Evolutionary conservation across 2,113 vertebrate genomes (phyloP).

Genomic region (Gadus chalcogrammus): DNA sequence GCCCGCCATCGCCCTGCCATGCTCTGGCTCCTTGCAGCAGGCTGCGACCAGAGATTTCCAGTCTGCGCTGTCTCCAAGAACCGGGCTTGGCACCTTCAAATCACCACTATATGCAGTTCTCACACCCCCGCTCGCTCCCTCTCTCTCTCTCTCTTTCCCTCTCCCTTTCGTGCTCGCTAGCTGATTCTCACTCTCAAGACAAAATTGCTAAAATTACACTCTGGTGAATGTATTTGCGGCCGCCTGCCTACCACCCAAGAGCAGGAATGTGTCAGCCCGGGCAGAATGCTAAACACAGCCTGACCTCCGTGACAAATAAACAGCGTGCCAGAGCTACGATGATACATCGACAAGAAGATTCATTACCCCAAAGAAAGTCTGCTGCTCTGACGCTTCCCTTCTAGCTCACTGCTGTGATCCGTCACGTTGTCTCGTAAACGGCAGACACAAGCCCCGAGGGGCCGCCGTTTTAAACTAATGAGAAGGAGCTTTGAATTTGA

Average conservation of each 20-base stretch:
- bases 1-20: constrained; percentile 33
- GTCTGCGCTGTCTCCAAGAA: constrained; percentile 24
- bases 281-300: constrained; percentile 9
- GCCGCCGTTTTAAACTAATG: no score
- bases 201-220: constrained; percentile 16
- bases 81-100: constrained; percentile 9
- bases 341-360: background rate
- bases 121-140: constrained; percentile 6
- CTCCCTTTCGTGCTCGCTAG: background rate
- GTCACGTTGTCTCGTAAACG: no score
- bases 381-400: no score
- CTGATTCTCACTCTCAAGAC: background rate
- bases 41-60: background rate
- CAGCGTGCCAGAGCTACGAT: background rate
- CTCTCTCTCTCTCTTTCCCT: background rate
- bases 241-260: constrained; percentile 24
- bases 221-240: constrained; percentile 25
- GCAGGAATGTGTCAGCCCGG: constrained; percentile 16
- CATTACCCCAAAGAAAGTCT: background rate
- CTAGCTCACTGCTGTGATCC: no score
- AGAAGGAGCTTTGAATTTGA: no score
- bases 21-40: constrained; percentile 31
- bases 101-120: constrained; percentile 10
- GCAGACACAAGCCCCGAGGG: no score
- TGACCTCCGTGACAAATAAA: constrained; percentile 9